Percentiles rank a stretch among this genome's conserved stretches.
phyloP scores from a whole-genome alignment of 2,888 invertebrate genomes.

The Acronicta leporina region DNA sequence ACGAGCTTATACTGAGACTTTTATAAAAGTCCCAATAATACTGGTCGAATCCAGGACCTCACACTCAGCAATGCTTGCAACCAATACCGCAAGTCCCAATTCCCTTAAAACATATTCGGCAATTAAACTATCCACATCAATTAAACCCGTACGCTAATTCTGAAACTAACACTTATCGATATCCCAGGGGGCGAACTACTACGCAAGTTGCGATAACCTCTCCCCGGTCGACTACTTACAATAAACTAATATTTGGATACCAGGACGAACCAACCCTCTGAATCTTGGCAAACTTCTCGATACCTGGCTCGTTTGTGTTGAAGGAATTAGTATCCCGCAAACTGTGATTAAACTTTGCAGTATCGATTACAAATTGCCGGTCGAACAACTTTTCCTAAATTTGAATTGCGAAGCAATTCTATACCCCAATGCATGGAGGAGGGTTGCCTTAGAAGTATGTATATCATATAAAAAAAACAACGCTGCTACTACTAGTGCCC shows the following conservation, averaged over 20 bases:
- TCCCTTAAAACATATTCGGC: slow-evolving; percentile 37
- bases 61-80: too few relatives aligned
- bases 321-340: slow-evolving; percentile 32
- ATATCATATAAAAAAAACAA: too few relatives aligned
- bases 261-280: slow-evolving; percentile 62
- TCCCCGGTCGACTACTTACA: slow-evolving; percentile 64
- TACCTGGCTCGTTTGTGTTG: slow-evolving; percentile 29
- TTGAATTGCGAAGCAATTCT: neutral
- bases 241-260: slow-evolving; percentile 72
- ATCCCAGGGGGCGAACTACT: slow-evolving; percentile 57
- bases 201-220: slow-evolving; percentile 66
- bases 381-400: neutral
- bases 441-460: too few relatives aligned
- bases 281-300: slow-evolving; percentile 29
- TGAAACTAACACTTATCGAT: slow-evolving; percentile 60
- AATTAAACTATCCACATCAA: slow-evolving; percentile 60
- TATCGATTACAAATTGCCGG: slow-evolving; percentile 5
- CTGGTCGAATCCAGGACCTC: too few relatives aligned
- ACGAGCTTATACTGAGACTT: too few relatives aligned
- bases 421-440: too few relatives aligned
- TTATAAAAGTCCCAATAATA: too few relatives aligned
- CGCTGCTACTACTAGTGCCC: too few relatives aligned
- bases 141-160: slow-evolving; percentile 61
- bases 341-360: slow-evolving; percentile 35
- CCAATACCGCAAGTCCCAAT: neutral